A percentile compares a stretch with the other conserved stretches of the same genome.
Conservation (phyloP, 2,888 invertebrate species). For the Meteorus colon region DNA sequence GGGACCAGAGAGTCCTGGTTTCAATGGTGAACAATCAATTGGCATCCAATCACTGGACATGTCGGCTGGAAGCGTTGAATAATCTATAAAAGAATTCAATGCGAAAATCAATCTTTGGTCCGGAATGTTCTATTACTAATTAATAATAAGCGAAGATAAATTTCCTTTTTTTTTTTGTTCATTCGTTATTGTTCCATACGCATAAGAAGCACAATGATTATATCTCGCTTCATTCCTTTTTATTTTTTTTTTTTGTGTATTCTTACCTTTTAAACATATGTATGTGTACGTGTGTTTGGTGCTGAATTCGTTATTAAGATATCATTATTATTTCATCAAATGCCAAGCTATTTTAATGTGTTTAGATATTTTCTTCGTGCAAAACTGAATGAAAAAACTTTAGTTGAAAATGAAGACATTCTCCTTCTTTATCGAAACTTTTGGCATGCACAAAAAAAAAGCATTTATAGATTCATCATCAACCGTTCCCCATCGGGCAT, state of each 20-base stretch:
- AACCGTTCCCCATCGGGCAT: neutral
- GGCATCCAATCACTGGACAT: slow-evolving; percentile 65
- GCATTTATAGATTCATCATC: neutral
- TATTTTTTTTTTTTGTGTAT: slow-evolving; percentile 19
- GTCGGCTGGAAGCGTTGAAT: slow-evolving; percentile 65
- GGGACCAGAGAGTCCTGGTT: slow-evolving; percentile 67
- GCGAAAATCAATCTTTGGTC: slow-evolving; percentile 33
- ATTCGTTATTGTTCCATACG: slow-evolving; percentile 36
- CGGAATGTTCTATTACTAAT: slow-evolving; percentile 17
- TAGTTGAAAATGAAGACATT: neutral
- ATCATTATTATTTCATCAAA: neutral
- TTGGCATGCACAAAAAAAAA: neutral
- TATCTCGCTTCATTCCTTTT: slow-evolving; percentile 28
- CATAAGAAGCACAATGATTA: slow-evolving; percentile 41
- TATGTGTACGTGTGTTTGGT: neutral
- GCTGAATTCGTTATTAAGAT: neutral
- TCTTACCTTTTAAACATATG: slow-evolving; percentile 8
- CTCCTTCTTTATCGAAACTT: neutral
- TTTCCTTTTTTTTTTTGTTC: neutral
- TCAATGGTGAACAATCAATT: slow-evolving; percentile 64
- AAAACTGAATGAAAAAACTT: neutral
- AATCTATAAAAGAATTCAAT: slow-evolving; percentile 64
- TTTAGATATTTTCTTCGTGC: slow-evolving; percentile 9
- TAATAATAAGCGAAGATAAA: slow-evolving; percentile 34
- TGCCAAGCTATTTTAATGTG: neutral